Percentiles rank a stretch among this genome's conserved stretches.
Conservation (phyloP, 53 echinoderm and acorn worm genomes). For the Paracentrotus lividus region DNA sequence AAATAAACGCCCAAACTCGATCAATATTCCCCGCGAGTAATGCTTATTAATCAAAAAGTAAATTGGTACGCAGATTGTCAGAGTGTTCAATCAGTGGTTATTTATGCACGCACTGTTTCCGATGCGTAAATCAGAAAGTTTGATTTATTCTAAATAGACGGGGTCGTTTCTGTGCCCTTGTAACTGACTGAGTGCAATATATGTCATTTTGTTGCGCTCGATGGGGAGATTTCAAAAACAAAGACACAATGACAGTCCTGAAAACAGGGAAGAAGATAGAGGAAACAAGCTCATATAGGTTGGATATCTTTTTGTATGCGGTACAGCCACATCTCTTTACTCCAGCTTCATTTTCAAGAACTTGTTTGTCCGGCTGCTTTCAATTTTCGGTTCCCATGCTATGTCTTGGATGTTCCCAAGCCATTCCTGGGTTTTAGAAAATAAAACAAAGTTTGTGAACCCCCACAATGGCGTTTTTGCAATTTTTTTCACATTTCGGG, state of each 20-base stretch:
- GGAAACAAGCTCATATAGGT: no score
- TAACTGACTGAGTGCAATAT: no score
- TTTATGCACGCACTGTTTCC: slow-evolving; percentile 68
- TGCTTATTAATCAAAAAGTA: slow-evolving; percentile 22
- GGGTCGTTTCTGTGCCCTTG: slow-evolving; percentile 48
- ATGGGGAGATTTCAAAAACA: not conserved
- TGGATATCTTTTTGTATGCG: no score
- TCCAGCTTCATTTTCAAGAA: no score
- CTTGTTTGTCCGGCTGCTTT: no score
- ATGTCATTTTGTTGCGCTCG: not conserved
- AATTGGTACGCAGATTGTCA: slow-evolving; percentile 34
- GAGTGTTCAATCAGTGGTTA: slow-evolving; percentile 35
- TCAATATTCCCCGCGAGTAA: not conserved
- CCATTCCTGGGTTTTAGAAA: no score
- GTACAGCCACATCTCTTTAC: no score
- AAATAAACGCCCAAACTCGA: slow-evolving; percentile 38
- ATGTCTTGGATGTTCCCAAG: no score
- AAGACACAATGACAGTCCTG: not conserved
- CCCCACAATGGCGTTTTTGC: no score
- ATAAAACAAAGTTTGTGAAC: no score
- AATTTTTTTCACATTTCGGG: no score
- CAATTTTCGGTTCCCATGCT: no score
- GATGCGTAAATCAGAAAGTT: slow-evolving; percentile 65
- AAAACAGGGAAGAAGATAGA: not conserved
- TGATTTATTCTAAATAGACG: slow-evolving; percentile 71